Conservation (phyloP, 2,797 vertebrate species). For the Pipistrellus pygmaeus region DNA sequence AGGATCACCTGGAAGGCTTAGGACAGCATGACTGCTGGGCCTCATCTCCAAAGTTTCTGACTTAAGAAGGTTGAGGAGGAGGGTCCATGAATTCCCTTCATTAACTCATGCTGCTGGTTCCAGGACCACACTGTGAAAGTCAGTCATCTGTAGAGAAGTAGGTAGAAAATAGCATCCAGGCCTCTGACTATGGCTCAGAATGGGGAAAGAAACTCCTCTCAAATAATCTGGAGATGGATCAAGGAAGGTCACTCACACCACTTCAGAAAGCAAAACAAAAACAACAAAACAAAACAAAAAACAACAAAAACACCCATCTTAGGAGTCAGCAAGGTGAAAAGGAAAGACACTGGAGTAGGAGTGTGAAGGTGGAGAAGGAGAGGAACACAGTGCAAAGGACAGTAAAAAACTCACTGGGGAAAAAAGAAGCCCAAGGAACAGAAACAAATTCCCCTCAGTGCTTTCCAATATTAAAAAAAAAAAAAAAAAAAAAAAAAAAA, state of each 20-base stretch:
- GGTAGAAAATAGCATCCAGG: not conserved
- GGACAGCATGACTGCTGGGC: not conserved
- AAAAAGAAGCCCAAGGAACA: not conserved
- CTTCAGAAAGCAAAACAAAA: not conserved
- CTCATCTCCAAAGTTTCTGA: not conserved
- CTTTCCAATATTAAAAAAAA: not conserved
- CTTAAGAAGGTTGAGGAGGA: not conserved
- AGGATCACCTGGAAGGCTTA: not conserved
- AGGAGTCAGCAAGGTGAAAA: not conserved
- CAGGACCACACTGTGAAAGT: not conserved
- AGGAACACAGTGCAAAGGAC: not conserved
- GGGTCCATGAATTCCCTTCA: not conserved
- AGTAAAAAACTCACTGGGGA: not conserved
- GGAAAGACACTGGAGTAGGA: not conserved
- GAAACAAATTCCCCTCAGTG: not conserved
- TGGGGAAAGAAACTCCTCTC: not conserved
- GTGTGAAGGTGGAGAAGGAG: not conserved
- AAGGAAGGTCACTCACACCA: not conserved
- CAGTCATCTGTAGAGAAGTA: not conserved
- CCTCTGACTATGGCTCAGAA: not conserved
- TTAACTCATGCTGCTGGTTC: not conserved
- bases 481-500: too few species aligned
- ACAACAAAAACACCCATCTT: not conserved
- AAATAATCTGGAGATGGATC: not conserved
- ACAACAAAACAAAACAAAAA: too few species aligned